Evolutionary conservation across 2,888 invertebrate genomes (phyloP).

Genomic region (Oligia strigilis): DNA sequence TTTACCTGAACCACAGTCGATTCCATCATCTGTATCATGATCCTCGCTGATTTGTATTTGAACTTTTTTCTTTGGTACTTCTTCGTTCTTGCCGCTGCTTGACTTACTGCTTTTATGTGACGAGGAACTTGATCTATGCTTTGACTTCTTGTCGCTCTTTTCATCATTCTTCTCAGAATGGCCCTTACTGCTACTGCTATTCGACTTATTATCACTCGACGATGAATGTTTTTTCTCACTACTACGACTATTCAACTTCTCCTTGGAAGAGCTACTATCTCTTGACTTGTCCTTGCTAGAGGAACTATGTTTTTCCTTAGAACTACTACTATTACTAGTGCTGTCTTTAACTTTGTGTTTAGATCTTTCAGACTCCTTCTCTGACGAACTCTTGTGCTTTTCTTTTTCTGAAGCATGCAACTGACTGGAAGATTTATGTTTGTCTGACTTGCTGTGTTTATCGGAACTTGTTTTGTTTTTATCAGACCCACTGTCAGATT

Average conservation of each 20-base stretch:
- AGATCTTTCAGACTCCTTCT: constrained; percentile 72
- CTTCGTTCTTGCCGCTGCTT: constrained; percentile 81
- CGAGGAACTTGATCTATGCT: constrained; percentile 81
- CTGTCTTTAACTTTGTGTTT: constrained; percentile 79
- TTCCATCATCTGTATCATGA: constrained; percentile 90
- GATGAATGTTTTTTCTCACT: constrained; percentile 82
- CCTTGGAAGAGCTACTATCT: constrained; percentile 84
- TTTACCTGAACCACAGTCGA: constrained; percentile 92
- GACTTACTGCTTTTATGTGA: constrained; percentile 80
- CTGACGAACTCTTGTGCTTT: constrained; percentile 75
- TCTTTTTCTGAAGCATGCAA: constrained; percentile 65
- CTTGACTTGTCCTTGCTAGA: constrained; percentile 83
- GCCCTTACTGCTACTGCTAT: constrained; percentile 74
- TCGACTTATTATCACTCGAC: constrained; percentile 78
- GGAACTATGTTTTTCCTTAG: constrained; percentile 83
- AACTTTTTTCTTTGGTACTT: constrained; percentile 86
- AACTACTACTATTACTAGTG: constrained; percentile 74
- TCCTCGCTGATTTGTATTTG: constrained; percentile 73
- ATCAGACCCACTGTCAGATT: constrained; percentile 72
- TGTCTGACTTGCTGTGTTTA: constrained; percentile 68
- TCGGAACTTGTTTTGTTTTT: constrained; percentile 73
- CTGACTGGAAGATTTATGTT: constrained; percentile 72
- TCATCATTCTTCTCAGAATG: constrained; percentile 76
- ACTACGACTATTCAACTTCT: constrained; percentile 81
- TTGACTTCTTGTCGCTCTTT: constrained; percentile 79